These are phyloP conservation scores for Protobothrops flavoviridis DNA, from an alignment of 2,113 vertebrate genomes.

Conservation along the genomic window DNA sequence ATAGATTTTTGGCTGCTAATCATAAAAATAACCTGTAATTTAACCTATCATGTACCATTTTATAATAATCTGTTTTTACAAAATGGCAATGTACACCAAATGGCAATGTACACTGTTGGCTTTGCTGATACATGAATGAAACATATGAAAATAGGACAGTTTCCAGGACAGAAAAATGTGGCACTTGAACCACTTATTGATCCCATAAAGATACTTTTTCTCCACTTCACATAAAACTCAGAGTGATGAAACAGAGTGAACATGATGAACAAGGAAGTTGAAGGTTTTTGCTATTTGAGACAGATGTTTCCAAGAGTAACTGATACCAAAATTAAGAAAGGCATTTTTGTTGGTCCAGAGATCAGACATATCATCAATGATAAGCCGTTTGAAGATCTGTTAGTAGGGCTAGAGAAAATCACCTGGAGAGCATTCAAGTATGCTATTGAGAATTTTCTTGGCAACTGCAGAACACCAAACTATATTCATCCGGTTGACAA, in stretches of 20 bases:
- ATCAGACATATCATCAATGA: not conserved
- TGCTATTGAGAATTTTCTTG: not conserved
- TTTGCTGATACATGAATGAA: too few species aligned
- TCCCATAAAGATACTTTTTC: not conserved
- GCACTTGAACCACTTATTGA: not conserved
- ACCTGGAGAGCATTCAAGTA: not conserved
- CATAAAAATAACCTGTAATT: not conserved
- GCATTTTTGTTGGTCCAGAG: not conserved
- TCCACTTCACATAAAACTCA: not conserved
- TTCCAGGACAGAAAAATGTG: too few species aligned
- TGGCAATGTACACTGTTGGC: too few species aligned
- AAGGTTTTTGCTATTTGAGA: not conserved
- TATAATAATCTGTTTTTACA: too few species aligned
- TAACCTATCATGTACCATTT: not conserved
- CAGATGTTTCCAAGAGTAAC: not conserved
- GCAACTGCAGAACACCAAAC: not conserved
- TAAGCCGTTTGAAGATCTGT: not conserved
- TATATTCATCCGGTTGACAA: not conserved
- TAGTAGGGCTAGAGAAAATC: not conserved
- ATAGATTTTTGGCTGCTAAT: not conserved
- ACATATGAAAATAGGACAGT: too few species aligned
- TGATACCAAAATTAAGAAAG: not conserved
- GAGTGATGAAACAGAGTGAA: not conserved
- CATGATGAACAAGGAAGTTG: not conserved
- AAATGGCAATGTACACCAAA: too few species aligned